Evolutionary conservation across 2,888 invertebrate genomes (phyloP).

Genomic region (Zygaena filipendulae): DNA sequence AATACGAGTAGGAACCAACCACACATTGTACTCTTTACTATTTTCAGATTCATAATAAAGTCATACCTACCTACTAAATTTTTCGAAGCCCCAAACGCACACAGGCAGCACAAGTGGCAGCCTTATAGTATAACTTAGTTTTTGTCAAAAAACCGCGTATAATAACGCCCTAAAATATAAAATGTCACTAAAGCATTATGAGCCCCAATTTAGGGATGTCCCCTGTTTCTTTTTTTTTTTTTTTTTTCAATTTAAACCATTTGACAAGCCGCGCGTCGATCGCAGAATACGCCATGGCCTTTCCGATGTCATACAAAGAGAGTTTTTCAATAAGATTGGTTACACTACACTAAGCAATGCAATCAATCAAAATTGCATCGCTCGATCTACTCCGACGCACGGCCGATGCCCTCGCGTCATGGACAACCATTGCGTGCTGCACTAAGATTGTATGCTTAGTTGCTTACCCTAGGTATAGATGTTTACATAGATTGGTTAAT

Average conservation of each 20-base stretch:
- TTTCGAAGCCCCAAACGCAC: too few species aligned
- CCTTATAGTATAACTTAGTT: conserved; percentile 18
- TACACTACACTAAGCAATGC: conserved; percentile 68
- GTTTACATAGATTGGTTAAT: too few species aligned
- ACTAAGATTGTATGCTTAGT: too few species aligned
- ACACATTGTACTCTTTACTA: too few species aligned
- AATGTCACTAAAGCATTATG: conserved; percentile 50
- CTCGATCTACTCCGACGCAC: conserved; percentile 48
- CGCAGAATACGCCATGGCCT: conserved; percentile 56
- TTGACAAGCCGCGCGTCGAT: conserved; percentile 59
- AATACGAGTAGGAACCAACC: too few species aligned
- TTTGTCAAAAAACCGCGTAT: conserved; percentile 27
- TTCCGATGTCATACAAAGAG: conserved; percentile 53
- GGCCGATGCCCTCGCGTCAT: too few species aligned
- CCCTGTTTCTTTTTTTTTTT: too few species aligned
- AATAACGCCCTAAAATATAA: conserved; percentile 50
- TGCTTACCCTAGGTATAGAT: too few species aligned
- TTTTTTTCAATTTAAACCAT: conserved; percentile 65
- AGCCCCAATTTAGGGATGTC: conserved; percentile 50
- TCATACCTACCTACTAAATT: too few species aligned
- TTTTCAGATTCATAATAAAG: too few species aligned
- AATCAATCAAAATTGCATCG: conserved; percentile 67
- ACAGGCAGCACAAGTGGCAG: conserved; percentile 1
- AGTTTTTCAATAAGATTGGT: conserved; percentile 68
- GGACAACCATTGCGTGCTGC: too few species aligned